Evolutionary conservation across 2,113 vertebrate genomes (phyloP).

Genomic region (Cynoglossus semilaevis): DNA sequence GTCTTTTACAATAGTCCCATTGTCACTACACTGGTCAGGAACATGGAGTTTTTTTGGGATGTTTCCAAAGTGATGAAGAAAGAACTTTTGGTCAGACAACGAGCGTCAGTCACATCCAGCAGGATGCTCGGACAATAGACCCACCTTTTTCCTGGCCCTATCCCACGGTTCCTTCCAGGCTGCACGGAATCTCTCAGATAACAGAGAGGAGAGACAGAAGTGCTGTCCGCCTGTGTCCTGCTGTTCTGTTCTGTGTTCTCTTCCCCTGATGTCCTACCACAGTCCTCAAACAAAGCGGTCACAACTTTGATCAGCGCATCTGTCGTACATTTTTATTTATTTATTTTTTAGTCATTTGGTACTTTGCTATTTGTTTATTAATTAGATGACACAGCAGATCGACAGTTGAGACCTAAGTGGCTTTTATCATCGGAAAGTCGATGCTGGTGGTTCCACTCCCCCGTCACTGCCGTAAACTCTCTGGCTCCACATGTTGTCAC

Average conservation of each 20-base stretch:
- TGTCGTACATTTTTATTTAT: too few species aligned
- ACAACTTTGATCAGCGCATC: constrained; percentile 19
- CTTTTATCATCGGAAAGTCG: too few species aligned
- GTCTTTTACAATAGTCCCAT: not conserved
- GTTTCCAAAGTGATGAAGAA: constrained; percentile 65
- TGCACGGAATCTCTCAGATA: constrained; percentile 77
- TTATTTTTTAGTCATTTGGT: too few species aligned
- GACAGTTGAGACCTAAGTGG: too few species aligned
- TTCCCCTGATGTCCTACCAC: constrained; percentile 3
- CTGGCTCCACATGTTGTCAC: too few species aligned
- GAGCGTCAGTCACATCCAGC: constrained; percentile 77
- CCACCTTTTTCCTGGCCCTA: constrained; percentile 97
- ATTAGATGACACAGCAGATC: too few species aligned
- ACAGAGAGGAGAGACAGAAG: constrained; percentile 73
- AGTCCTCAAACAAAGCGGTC: constrained; percentile 27
- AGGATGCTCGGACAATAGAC: constrained; percentile 91
- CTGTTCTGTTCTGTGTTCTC: constrained; percentile 45
- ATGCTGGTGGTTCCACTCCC: too few species aligned
- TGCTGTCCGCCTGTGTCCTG: constrained; percentile 61
- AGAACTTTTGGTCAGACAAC: constrained; percentile 68
- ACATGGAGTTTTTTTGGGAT: constrained; percentile 62
- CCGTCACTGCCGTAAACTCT: too few species aligned
- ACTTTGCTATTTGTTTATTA: too few species aligned
- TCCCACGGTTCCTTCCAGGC: constrained; percentile 92
- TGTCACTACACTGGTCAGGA: constrained; percentile 1